Percentiles rank a stretch among this genome's conserved stretches.
These are phyloP conservation scores for Rhogogaster chlorosoma DNA, from an alignment of 2,888 invertebrate species.

Conservation along the genomic window DNA sequence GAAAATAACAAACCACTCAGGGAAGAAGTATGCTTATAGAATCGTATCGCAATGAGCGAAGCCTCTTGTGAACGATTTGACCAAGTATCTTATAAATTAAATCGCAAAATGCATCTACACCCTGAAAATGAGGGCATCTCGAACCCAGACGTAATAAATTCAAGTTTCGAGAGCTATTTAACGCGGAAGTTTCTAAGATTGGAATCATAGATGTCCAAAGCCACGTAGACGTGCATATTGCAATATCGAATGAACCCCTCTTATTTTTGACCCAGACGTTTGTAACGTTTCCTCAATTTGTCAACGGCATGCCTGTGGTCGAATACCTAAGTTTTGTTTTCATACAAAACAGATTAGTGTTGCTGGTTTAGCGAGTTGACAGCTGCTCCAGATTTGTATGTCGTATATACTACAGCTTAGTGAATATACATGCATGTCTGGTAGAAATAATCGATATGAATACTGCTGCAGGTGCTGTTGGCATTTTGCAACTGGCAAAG, in stretches of 20 bases:
- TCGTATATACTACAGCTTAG: not conserved
- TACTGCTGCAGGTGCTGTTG: not conserved
- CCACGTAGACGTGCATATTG: not conserved
- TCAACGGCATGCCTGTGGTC: slow-evolving; percentile 9
- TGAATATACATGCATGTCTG: not conserved
- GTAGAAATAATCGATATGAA: slow-evolving; percentile 24
- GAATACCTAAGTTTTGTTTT: slow-evolving; percentile 28
- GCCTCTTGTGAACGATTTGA: not conserved
- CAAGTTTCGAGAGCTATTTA: slow-evolving; percentile 3
- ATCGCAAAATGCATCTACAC: not conserved
- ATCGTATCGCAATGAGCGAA: not conserved
- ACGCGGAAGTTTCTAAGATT: not conserved
- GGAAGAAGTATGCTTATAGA: not conserved
- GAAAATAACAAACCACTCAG: slow-evolving; percentile 34
- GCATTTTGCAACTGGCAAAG: not conserved
- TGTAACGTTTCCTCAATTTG: slow-evolving; percentile 17
- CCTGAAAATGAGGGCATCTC: not conserved
- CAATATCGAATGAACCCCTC: slow-evolving; percentile 6
- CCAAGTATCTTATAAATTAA: not conserved
- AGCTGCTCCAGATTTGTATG: slow-evolving; percentile 43
- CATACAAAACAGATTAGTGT: slow-evolving; percentile 47
- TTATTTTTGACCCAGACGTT: slow-evolving; percentile 1
- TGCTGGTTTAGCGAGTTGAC: slow-evolving; percentile 34
- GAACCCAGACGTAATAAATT: not conserved
- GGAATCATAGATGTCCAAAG: not conserved